Base-by-base conservation (phyloP, 2,113 vertebrate species). In the Pachyramphus minor region DNA sequence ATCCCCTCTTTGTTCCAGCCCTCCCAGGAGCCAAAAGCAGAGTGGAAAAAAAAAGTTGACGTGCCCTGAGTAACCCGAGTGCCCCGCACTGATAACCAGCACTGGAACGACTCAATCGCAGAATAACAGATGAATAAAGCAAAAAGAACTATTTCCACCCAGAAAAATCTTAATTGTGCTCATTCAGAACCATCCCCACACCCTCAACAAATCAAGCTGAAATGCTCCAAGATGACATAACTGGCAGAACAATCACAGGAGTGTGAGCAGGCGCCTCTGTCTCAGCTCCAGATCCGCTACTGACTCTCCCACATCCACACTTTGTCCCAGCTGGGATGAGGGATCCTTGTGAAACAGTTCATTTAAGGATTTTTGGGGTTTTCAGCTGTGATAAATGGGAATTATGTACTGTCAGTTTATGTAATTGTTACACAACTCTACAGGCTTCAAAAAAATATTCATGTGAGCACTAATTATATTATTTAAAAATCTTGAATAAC, bases 1-100 rank as follows among this genome's bases (percentile, higher is more conserved):
- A 93, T 89, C 87, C 93, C 91, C 78, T 78, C 92, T 93, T 95
- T 95, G 95, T 94, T 84, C 84, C 91, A 89, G 35, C 33, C 56
- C 74, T 93, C 80, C 75, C 82, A 67, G 28, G 75, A 83, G 50
- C 47, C 66, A 64, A 64, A 63, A 53, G 59, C 41, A 85, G 47
- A 83, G 55, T 44, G 31, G 20, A 53, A 72, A 67, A 22, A 45
- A 91, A 71, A 60, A 77, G 52, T 37, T 50, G 63, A 80, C 72
- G 72, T n/a, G 67, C 67, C 23, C 23, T 79, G 85, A 95, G 83
- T 41, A 96, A 96, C 5, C 6, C 1, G 8, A 80, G 73, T 82
- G 64, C 41, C 18, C 71, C 4, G 63, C 73, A 37, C 86, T 93
- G 69, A 89, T 79, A 94, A 84, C 33, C 15, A 64, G 76, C 73